Conservation (phyloP, 2,797 vertebrate species). For the Numenius phaeopus region DNA sequence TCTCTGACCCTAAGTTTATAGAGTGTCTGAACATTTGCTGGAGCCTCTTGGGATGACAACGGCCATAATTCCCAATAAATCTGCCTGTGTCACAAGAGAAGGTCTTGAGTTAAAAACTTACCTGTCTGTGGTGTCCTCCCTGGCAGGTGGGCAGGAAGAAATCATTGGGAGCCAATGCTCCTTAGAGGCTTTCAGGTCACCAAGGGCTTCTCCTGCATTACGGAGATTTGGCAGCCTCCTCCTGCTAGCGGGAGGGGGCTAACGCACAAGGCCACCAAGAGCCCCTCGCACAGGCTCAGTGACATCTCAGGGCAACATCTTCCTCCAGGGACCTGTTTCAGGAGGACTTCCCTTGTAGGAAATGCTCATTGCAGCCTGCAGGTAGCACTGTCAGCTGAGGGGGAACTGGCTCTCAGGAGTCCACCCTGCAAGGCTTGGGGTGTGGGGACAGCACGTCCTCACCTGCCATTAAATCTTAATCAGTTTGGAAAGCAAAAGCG, state of each 20-base stretch:
- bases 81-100: not conserved
- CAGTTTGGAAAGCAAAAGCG: not conserved
- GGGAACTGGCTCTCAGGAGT: not conserved
- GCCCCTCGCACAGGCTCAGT: not conserved
- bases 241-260: too few relatives aligned
- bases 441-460: not conserved
- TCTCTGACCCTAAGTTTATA: accelerated
- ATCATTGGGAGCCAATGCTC: accelerated
- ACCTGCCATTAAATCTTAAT: not conserved
- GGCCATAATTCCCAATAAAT: not conserved
- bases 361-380: not conserved
- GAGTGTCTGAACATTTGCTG: not conserved
- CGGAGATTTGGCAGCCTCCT: accelerated
- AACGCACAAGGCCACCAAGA: accelerated
- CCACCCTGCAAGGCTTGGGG: not conserved
- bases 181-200: not conserved
- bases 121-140: not conserved
- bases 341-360: not conserved
- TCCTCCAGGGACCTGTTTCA: not conserved
- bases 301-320: not conserved
- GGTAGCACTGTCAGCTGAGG: not conserved
- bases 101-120: not conserved
- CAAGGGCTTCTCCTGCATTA: not conserved
- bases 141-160: not conserved
- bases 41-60: not conserved